Evolutionary conservation across 2,797 vertebrate species (phyloP), one percentile per base, ranked within the genome.

Genomic region (Anabacerthia variegaticeps): DNA sequence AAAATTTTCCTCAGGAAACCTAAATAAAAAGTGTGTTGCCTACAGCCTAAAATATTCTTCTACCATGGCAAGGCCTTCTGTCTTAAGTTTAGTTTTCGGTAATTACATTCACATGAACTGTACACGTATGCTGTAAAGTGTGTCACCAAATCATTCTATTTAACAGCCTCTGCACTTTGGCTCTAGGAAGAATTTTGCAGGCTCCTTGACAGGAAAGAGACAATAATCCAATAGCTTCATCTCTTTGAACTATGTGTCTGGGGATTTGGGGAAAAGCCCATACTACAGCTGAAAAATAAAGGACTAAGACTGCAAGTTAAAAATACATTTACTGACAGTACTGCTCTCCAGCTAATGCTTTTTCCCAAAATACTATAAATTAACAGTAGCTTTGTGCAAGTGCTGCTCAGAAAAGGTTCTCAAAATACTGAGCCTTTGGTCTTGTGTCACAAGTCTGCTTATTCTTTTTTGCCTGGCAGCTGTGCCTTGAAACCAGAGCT

Each of bases 31-130:
- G 74, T 74, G 16, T 21, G 36, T 51, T 85, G 21, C 48, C 48
- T 85, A 80, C 56, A 74, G 34, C 12, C 27, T 34, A 67, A 62
- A 14, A 37, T 86, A 86, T 36, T 52, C 59, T 85, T 73, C 44
- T 56, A 68, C 27, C 27, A n/a, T 52, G 32, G 30, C 34, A 95
- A 88, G 67, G 76, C 48, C 13, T 76, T 89, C 74, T 75, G 19
- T 69, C 66, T 92, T 82, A 77, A 89, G 76, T 69, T 67, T 61
- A 55, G 36, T 71, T 96, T 94, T 76, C 55, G 59, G 43, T 88
- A 79, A 88, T 61, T 84, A 36, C 19, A 72, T 91, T 80, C 78
- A 41, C 37, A 28, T 12, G 22, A 74, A 66, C 54, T 28, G 17
- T 44, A 63, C 14, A 28, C 37, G 61, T 59, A 51, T 10, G 10